Conservation (phyloP, 2,113 vertebrate genomes). For the western clawed frog (Xenopus tropicalis) region DNA sequence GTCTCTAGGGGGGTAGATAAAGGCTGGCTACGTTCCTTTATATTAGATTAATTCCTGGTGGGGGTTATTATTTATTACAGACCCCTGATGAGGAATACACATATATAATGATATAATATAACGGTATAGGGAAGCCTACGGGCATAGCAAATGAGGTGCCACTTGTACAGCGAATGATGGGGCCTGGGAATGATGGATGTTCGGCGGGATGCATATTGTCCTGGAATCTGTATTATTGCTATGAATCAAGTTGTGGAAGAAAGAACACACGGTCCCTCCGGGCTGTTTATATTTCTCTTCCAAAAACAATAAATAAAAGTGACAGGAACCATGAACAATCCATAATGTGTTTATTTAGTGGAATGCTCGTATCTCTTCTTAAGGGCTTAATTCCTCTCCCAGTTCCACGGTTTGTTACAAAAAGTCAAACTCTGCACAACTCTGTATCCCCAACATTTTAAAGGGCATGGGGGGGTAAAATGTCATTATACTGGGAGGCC, state of each 20-base stretch:
- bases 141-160: slow-evolving; percentile 15
- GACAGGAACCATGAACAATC: slow-evolving; percentile 42
- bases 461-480: not conserved
- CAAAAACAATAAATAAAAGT: slow-evolving; percentile 42
- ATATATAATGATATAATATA: not conserved
- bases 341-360: slow-evolving; percentile 42
- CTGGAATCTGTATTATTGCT: slow-evolving; percentile 29
- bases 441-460: not conserved
- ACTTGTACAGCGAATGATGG: slow-evolving; percentile 26
- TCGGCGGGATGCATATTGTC: slow-evolving; percentile 24
- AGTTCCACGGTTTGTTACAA: slow-evolving; percentile 18
- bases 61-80: too few relatives aligned
- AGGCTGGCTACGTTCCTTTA: too few relatives aligned
- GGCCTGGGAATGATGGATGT: slow-evolving; percentile 31
- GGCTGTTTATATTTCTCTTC: slow-evolving; percentile 30
- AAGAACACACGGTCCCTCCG: slow-evolving; percentile 10
- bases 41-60: too few relatives aligned
- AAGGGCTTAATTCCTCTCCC: slow-evolving; percentile 6
- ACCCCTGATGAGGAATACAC: too few relatives aligned
- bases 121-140: not conserved
- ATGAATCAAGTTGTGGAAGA: slow-evolving; percentile 30
- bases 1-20: too few relatives aligned
- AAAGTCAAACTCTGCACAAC: slow-evolving; percentile 12
- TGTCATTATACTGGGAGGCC: too few relatives aligned
- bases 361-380: slow-evolving; percentile 8